Evolutionary conservation across 2,797 vertebrate species (phyloP).

Genomic region (Artibeus jamaicensis): DNA sequence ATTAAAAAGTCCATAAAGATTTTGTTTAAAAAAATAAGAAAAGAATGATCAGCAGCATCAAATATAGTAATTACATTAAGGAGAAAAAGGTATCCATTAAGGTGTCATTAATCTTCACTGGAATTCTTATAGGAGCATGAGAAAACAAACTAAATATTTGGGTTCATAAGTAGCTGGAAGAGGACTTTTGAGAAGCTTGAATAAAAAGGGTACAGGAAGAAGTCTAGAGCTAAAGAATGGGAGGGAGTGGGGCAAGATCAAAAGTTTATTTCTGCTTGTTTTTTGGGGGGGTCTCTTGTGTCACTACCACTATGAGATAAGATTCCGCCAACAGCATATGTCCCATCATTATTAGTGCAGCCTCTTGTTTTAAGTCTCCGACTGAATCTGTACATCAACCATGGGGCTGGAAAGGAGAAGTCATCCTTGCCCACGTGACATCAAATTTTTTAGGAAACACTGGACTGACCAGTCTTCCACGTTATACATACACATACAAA

Average conservation of each 20-base stretch:
- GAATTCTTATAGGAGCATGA: background rate
- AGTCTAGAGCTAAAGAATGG: background rate
- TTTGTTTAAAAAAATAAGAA: background rate
- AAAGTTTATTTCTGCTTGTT: background rate
- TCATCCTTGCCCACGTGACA: background rate
- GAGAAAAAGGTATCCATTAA: background rate
- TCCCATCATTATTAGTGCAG: background rate
- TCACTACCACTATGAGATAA: background rate
- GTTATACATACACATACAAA: background rate
- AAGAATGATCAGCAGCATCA: background rate
- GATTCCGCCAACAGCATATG: background rate
- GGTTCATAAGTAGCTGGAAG: background rate
- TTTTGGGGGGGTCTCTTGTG: background rate
- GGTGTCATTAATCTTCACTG: background rate
- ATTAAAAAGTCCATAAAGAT: background rate
- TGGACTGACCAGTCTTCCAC: background rate
- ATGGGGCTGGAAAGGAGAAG: background rate
- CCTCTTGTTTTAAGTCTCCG: background rate
- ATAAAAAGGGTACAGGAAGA: background rate
- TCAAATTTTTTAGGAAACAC: background rate
- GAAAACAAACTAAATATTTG: background rate
- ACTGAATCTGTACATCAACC: background rate
- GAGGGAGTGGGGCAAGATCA: background rate
- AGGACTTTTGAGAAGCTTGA: background rate
- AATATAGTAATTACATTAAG: background rate